A percentile compares a stretch with the other conserved stretches of the same genome.
These are phyloP conservation scores for Epirrhoe tristata DNA, from an alignment of 2,888 invertebrate genomes.

Conservation along the genomic window DNA sequence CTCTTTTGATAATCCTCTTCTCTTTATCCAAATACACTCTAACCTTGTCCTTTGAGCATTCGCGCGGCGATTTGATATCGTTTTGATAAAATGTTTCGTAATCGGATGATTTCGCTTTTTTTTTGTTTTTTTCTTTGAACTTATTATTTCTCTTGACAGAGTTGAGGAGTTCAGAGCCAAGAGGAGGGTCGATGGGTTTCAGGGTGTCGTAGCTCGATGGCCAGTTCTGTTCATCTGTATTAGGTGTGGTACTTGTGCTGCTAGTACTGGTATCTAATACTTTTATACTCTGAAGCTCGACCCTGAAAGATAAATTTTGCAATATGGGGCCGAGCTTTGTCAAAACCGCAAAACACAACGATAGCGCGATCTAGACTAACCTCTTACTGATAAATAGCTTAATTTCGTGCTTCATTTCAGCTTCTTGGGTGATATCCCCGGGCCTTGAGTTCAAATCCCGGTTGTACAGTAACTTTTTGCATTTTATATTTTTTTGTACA, in stretches of 20 bases:
- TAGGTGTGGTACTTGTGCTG: neutral
- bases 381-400: no score
- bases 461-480: no score
- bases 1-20: conserved; percentile 58
- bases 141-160: conserved; percentile 5
- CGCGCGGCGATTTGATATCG: conserved; percentile 57
- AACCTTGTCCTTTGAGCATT: conserved; percentile 67
- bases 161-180: conserved; percentile 27
- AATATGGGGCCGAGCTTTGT: no score
- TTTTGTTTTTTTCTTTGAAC: neutral
- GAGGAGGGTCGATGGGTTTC: conserved; percentile 29
- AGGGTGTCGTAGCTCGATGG: conserved; percentile 13
- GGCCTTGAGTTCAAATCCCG: no score
- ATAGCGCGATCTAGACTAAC: no score
- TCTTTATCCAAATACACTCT: conserved; percentile 66
- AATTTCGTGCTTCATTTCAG: no score
- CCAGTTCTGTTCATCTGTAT: conserved; percentile 36
- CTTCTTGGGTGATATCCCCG: no score
- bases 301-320: conserved; percentile 62
- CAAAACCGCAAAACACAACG: no score
- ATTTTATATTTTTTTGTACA: no score
- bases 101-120: conserved; percentile 46
- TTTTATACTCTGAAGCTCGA: conserved; percentile 73
- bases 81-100: conserved; percentile 70
- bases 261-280: conserved; percentile 42